Evolutionary conservation across 1,140 invertebrate genomes (phyloP).

Genomic region (Drosophila ironensis): DNA sequence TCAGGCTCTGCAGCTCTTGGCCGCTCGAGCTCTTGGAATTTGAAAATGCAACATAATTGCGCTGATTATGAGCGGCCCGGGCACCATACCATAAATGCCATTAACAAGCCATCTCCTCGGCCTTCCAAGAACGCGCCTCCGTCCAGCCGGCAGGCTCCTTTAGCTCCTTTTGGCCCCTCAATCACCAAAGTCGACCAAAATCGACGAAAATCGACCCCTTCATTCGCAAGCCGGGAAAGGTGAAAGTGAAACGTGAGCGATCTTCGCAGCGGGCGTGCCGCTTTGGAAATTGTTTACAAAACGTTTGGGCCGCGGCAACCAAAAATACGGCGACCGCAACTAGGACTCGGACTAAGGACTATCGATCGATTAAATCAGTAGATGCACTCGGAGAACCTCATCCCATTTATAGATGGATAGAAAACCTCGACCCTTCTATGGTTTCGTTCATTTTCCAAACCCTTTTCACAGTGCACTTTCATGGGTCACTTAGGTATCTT

Average conservation of each 20-base stretch:
- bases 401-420: neutral
- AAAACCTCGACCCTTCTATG: too few relatives aligned
- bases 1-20: conserved; percentile 39
- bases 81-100: conserved; percentile 67
- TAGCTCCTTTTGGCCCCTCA: neutral
- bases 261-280: conserved; percentile 26
- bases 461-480: neutral
- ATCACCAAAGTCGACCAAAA: too few relatives aligned
- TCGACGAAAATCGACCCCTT: conserved; percentile 5
- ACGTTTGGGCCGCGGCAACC: conserved; percentile 6
- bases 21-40: conserved; percentile 54
- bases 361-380: neutral
- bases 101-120: conserved; percentile 60
- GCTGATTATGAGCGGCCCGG: conserved; percentile 63
- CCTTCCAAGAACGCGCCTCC: conserved; percentile 66
- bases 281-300: conserved; percentile 35
- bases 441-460: neutral
- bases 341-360: conserved; percentile 19
- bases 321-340: conserved; percentile 3
- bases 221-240: conserved; percentile 2
- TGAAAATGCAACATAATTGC: conserved; percentile 78
- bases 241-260: conserved; percentile 49
- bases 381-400: conserved; percentile 4
- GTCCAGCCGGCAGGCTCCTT: neutral
- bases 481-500: neutral